Evolutionary conservation across 2,797 vertebrate genomes (phyloP).

Genomic region (Halcyon badia): DNA sequence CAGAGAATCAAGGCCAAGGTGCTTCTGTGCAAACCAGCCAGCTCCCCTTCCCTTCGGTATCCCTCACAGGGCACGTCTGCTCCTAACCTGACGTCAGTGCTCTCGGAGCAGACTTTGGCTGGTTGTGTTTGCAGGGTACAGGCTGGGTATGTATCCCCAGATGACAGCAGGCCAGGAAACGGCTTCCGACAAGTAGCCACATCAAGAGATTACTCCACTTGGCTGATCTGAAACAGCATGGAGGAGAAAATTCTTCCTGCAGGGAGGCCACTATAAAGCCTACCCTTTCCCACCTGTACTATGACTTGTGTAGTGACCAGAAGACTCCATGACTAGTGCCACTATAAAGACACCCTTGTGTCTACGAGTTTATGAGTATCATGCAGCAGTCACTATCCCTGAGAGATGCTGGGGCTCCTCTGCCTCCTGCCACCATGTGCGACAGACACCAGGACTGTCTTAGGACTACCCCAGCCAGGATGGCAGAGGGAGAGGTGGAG

Average conservation of each 20-base stretch:
- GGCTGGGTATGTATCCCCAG: accelerated
- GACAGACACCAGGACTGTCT: neutral
- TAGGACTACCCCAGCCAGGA: neutral
- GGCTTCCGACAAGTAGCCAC: neutral
- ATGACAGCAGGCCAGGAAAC: neutral
- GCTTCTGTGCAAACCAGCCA: neutral
- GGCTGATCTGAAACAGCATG: neutral
- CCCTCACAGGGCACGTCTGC: neutral
- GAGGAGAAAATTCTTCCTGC: neutral
- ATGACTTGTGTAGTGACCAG: neutral
- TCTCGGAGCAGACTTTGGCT: neutral
- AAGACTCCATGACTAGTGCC: neutral
- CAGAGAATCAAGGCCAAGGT: neutral
- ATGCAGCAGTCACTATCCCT: neutral
- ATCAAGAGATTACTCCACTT: neutral
- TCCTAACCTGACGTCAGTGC: neutral
- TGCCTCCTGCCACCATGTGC: neutral
- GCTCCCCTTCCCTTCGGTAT: neutral
- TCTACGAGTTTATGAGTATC: neutral
- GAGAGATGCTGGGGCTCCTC: neutral
- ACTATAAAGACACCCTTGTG: neutral
- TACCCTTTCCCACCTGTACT: neutral
- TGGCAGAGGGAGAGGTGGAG: neutral
- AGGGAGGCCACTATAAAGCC: neutral
- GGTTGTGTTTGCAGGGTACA: neutral